Evolutionary conservation across 2,113 vertebrate species (phyloP).

Genomic region (Dendrocopos noguchii): DNA sequence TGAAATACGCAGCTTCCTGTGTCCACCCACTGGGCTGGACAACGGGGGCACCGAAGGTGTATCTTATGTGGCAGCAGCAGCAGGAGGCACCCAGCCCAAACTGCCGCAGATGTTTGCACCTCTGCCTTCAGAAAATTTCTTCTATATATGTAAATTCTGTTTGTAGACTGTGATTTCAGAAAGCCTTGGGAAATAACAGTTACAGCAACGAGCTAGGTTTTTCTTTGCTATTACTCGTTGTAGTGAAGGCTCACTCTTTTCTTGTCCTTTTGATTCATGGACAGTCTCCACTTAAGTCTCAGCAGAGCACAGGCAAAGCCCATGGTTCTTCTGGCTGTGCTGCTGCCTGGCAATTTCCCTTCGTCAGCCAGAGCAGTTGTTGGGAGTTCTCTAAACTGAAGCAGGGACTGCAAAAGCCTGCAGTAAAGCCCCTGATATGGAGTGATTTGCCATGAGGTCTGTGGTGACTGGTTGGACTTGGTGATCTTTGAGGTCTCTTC

Average conservation of each 20-base stretch:
- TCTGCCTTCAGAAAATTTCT: background rate
- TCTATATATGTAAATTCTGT: fast-evolving
- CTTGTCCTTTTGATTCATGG: background rate
- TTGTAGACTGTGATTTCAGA: background rate
- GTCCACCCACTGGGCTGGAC: no score
- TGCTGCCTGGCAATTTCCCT: background rate
- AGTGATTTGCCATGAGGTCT: background rate
- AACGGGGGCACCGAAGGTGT: no score
- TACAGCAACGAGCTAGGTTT: background rate
- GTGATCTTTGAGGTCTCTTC: no score
- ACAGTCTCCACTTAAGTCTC: background rate
- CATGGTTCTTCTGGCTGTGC: background rate
- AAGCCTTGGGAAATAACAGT: background rate
- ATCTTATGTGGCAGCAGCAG: no score
- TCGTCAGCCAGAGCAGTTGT: fast-evolving
- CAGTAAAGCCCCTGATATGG: background rate
- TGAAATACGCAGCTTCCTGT: no score
- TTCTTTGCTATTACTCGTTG: background rate
- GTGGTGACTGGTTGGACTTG: no score
- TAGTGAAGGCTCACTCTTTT: background rate
- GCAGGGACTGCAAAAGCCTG: background rate
- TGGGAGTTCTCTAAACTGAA: background rate
- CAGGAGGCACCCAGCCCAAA: no score
- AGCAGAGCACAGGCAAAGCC: background rate
- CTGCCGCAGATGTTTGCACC: background rate